A percentile compares a stretch with the other conserved stretches of the same genome.
Evolutionary conservation across 2,888 invertebrate species (phyloP).

Genomic region (Tuberolachnus salignus): DNA sequence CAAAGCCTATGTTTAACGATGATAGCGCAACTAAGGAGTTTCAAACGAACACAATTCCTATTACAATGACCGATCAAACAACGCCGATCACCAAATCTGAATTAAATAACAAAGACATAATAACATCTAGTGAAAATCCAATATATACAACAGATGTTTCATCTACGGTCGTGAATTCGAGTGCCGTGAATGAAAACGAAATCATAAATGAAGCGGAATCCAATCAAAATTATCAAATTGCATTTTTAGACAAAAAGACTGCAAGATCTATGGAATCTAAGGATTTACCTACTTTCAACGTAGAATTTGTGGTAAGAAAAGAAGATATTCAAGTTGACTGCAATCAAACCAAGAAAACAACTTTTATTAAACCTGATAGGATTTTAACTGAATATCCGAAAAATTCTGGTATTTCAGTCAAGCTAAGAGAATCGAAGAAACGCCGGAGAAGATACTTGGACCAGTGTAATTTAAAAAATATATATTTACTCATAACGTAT

Average conservation of each 20-base stretch:
- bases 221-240: conserved; percentile 38
- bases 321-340: conserved; percentile 22
- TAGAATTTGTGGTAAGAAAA: conserved; percentile 41
- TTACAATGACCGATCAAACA: background rate
- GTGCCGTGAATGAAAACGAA: conserved; percentile 14
- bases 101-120: background rate
- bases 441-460: conserved; percentile 40
- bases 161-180: background rate
- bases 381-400: conserved; percentile 35
- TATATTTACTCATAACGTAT: background rate
- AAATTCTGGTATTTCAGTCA: conserved; percentile 43
- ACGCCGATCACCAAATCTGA: background rate
- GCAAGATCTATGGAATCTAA: conserved; percentile 24
- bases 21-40: background rate
- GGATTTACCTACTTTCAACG: conserved; percentile 40
- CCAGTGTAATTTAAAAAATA: conserved; percentile 34
- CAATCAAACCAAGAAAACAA: conserved; percentile 23
- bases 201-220: conserved; percentile 45
- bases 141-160: background rate
- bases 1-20: background rate
- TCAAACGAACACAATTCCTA: background rate
- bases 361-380: conserved; percentile 35
- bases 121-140: conserved; percentile 14
- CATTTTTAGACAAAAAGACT: conserved; percentile 7
- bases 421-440: conserved; percentile 24